Evolutionary conservation across 2,888 invertebrate species (phyloP).

Genomic region (Phengaris alcon): DNA sequence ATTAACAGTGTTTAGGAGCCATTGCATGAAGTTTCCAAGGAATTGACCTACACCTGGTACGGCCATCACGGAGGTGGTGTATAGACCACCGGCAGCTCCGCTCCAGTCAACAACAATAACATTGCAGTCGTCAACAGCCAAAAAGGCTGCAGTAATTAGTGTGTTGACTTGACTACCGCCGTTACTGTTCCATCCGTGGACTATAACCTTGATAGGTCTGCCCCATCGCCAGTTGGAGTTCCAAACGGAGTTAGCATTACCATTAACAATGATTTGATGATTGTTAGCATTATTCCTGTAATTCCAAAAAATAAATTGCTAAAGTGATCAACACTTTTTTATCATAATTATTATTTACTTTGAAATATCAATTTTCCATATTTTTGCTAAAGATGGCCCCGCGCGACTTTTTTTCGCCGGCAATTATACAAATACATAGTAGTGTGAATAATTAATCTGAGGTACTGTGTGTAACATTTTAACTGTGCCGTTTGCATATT

Average conservation of each 20-base stretch:
- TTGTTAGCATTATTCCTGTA: conserved; percentile 48
- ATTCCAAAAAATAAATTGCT: conserved; percentile 9
- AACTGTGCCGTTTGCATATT: no score
- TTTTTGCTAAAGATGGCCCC: no score
- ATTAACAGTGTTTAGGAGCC: conserved; percentile 55
- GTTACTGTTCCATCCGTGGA: conserved; percentile 44
- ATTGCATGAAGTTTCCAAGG: conserved; percentile 57
- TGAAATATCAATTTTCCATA: no score
- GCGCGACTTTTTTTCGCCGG: no score
- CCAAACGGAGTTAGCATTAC: conserved; percentile 46
- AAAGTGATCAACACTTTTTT: no score
- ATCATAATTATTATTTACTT: no score
- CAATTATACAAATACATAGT: no score
- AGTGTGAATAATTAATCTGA: no score
- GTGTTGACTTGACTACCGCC: conserved; percentile 44
- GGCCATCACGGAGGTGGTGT: conserved; percentile 46
- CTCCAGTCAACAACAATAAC: conserved; percentile 64
- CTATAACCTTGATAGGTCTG: conserved; percentile 46
- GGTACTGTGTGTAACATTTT: no score
- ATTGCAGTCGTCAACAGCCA: conserved; percentile 47
- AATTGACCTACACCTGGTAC: conserved; percentile 54
- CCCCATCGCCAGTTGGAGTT: conserved; percentile 47
- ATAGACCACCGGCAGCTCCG: conserved; percentile 46
- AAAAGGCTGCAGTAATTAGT: conserved; percentile 47
- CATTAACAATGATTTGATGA: conserved; percentile 45